A percentile compares a stretch with the other conserved stretches of the same genome.
phyloP scores from a whole-genome alignment of 2,888 invertebrate species.

The Allophyes oxyacanthae region DNA sequence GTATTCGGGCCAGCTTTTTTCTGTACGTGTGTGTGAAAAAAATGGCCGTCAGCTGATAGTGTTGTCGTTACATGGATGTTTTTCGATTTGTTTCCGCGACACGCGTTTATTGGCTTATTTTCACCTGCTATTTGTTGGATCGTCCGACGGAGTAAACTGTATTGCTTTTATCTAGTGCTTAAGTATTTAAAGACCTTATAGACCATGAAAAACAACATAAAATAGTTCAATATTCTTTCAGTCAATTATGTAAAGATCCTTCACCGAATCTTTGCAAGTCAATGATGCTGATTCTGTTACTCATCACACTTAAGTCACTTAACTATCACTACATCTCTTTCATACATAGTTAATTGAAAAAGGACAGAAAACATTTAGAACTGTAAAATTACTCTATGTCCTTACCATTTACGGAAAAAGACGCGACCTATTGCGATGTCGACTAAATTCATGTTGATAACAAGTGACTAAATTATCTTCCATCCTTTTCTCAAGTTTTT shows the following conservation, averaged over 20 bases:
- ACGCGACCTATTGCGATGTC: too few relatives aligned
- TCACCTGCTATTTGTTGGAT: conserved; percentile 57
- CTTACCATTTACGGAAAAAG: too few relatives aligned
- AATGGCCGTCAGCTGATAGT: conserved; percentile 64
- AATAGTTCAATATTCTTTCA: neutral
- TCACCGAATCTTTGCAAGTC: neutral
- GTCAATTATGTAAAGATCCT: neutral
- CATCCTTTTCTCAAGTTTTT: too few relatives aligned
- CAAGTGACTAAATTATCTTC: too few relatives aligned
- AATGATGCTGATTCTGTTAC: too few relatives aligned
- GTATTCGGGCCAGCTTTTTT: conserved; percentile 66
- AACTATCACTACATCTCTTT: too few relatives aligned
- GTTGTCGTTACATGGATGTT: conserved; percentile 60
- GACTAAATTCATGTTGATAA: too few relatives aligned
- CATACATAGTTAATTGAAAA: too few relatives aligned
- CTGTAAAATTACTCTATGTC: too few relatives aligned
- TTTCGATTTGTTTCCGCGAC: conserved; percentile 61
- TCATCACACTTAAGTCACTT: too few relatives aligned
- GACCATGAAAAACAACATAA: neutral
- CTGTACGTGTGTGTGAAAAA: conserved; percentile 59
- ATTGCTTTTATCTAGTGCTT: conserved; percentile 15
- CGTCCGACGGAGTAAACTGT: conserved; percentile 15
- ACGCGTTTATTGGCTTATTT: conserved; percentile 61
- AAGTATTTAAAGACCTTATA: conserved; percentile 18
- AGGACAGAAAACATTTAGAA: too few relatives aligned